Evolutionary conservation across 1,140 invertebrate genomes (phyloP).

Genomic region (Heliconius himera): DNA sequence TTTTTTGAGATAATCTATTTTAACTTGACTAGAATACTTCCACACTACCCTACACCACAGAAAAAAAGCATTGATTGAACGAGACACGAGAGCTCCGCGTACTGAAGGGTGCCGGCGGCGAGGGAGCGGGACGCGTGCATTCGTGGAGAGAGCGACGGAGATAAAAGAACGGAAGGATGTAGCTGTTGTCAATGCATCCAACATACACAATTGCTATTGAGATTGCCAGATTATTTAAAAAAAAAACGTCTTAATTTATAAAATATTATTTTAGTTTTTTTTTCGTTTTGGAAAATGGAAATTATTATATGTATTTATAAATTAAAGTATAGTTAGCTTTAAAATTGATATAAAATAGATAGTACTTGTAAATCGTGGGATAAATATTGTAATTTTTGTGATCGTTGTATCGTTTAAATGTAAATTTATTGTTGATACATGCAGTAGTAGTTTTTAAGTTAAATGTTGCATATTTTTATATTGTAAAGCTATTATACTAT

Average conservation of each 20-base stretch:
- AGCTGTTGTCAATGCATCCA: slow-evolving; percentile 57
- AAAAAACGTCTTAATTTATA: not conserved
- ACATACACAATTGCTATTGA: slow-evolving; percentile 42
- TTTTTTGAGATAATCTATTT: slow-evolving; percentile 57
- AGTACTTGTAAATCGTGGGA: not conserved
- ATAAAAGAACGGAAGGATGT: slow-evolving; percentile 71
- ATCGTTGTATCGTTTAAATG: not conserved
- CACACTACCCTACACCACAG: slow-evolving; percentile 70
- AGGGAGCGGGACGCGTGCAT: slow-evolving; percentile 55
- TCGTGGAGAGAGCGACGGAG: slow-evolving; percentile 56
- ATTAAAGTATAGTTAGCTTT: not conserved
- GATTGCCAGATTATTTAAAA: slow-evolving; percentile 38
- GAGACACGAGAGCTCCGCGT: slow-evolving; percentile 54
- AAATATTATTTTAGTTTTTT: not conserved
- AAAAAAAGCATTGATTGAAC: slow-evolving; percentile 78
- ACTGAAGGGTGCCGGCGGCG: slow-evolving; percentile 53
- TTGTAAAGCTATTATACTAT: too few relatives aligned
- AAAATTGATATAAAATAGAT: not conserved
- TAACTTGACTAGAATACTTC: slow-evolving; percentile 73
- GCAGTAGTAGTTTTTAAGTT: too few relatives aligned
- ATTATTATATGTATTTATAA: not conserved
- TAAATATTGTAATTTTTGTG: not conserved
- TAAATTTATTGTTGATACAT: not conserved
- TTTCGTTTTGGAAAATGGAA: not conserved
- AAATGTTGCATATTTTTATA: too few relatives aligned